Conservation (phyloP, 1,140 invertebrate species). For the Aleiodes sp. region DNA sequence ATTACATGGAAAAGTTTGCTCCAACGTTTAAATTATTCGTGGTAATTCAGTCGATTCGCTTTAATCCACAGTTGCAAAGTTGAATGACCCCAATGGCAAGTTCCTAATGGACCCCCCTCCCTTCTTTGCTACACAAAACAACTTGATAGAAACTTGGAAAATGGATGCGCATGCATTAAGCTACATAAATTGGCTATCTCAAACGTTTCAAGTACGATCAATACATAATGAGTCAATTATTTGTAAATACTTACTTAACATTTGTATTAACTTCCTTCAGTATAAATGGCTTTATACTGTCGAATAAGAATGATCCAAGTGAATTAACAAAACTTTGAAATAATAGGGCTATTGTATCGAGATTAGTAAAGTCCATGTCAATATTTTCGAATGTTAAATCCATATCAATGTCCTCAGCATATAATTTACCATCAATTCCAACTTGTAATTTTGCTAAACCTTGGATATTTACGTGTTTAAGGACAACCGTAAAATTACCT, state of each 20-base stretch:
- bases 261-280: slow-evolving; percentile 78
- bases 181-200: not conserved
- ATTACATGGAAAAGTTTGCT: not conserved
- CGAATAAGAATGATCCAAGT: slow-evolving; percentile 82
- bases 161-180: slow-evolving; percentile 3
- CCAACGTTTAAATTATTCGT: not conserved
- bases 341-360: slow-evolving; percentile 77
- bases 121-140: slow-evolving; percentile 10
- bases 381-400: slow-evolving; percentile 83
- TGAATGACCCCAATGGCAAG: slow-evolving; percentile 7
- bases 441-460: slow-evolving; percentile 76
- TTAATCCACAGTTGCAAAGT: slow-evolving; percentile 11
- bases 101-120: slow-evolving; percentile 2
- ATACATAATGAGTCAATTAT: too few species aligned
- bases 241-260: slow-evolving; percentile 59
- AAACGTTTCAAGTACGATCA: too few species aligned
- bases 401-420: slow-evolving; percentile 80
- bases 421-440: slow-evolving; percentile 76
- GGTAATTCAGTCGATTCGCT: not conserved
- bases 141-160: slow-evolving; percentile 7
- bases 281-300: slow-evolving; percentile 85
- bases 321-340: slow-evolving; percentile 83
- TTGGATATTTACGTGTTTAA: slow-evolving; percentile 74
- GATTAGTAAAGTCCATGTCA: slow-evolving; percentile 81
- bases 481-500: slow-evolving; percentile 80